Base-by-base conservation (phyloP, 2,113 vertebrate species). In the Speoplatyrhinus poulsoni region DNA sequence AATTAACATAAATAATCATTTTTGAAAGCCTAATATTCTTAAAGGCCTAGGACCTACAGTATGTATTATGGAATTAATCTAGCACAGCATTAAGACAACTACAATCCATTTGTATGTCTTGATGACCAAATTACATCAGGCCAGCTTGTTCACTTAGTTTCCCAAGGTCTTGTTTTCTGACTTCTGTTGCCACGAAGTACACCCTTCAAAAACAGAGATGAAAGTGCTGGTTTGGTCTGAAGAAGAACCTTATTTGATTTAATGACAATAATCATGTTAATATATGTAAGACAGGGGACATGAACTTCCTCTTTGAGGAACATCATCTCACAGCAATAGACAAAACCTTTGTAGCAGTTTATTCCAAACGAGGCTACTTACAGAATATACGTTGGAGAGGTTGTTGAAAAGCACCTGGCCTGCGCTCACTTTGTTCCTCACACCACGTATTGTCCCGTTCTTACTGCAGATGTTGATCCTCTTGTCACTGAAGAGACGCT, bases 391-490 rank as follows among this genome's bases (percentile, higher is more conserved):
- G 82, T 93, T 94, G 83, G 95, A 93, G 83, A 99, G 90, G 87
- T 95, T 96, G 91, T 96, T 95, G 87, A 98, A 99, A 12, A 99
- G 94, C 66, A 95, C 95, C 88, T 99, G 98, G 15, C 97, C 96
- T 3, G 98, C 97, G 52, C 95, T 97, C 89, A 99, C 98, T 95
- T 99, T 99, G 77, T 99, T 95, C 85, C 95, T 96, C 82, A 99
- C 95, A 32, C 98, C 98, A 64, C 98, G 92, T 41, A 99, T 91
- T 46, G 97, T 99, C 62, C 98, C 98, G 0, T 99, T 99, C 91
- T 98, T 98, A 90, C 98, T 99, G 87, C 97, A 93, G 85, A 99
- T 99, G 77, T 98, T 96, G 86, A 99, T 90, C 76, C 97, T 82
- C 77, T 94, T 96, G 52, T 94, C 93, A 63, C 91, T 94, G 83